These are phyloP conservation scores for Drosophila parthenogenetica DNA, from an alignment of 2,888 invertebrate species.

Conservation along the genomic window DNA sequence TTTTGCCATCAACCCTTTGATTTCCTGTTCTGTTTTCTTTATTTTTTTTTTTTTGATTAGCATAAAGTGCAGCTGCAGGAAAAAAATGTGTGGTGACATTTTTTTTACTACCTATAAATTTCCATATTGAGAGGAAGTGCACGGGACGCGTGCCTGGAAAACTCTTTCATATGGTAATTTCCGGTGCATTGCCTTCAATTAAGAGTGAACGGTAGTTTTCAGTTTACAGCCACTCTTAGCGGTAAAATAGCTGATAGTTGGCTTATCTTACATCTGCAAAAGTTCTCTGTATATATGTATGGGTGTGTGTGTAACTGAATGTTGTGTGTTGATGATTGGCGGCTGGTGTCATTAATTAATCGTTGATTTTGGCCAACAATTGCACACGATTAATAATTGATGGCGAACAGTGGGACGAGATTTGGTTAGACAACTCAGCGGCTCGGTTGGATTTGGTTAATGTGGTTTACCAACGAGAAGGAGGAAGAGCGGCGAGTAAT, in stretches of 20 bases:
- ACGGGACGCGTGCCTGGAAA: slow-evolving; percentile 58
- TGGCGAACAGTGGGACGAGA: slow-evolving; percentile 34
- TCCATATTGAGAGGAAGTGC: slow-evolving; percentile 45
- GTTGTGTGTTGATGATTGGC: slow-evolving; percentile 31
- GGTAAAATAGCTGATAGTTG: neutral
- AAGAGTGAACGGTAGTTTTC: slow-evolving; percentile 15
- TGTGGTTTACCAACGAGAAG: slow-evolving; percentile 25
- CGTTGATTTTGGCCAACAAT: slow-evolving; percentile 34
- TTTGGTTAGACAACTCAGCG: slow-evolving; percentile 55
- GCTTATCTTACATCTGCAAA: neutral
- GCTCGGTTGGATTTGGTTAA: slow-evolving; percentile 56
- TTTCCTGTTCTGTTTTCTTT: slow-evolving; percentile 25
- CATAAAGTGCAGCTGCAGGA: slow-evolving; percentile 69
- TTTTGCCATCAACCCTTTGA: slow-evolving; percentile 55
- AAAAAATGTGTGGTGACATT: slow-evolving; percentile 55
- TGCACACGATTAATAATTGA: slow-evolving; percentile 71
- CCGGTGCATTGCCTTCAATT: slow-evolving; percentile 43
- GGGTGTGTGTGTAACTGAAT: neutral
- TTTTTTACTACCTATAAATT: slow-evolving; percentile 48
- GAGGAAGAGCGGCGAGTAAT: neutral
- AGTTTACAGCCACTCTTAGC: neutral
- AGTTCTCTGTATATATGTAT: neutral
- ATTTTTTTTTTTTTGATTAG: slow-evolving; percentile 47
- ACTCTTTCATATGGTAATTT: slow-evolving; percentile 63
- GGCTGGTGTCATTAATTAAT: slow-evolving; percentile 61